phyloP scores from a whole-genome alignment of 2,888 invertebrate genomes.

The Ennomos fuscantarius region DNA sequence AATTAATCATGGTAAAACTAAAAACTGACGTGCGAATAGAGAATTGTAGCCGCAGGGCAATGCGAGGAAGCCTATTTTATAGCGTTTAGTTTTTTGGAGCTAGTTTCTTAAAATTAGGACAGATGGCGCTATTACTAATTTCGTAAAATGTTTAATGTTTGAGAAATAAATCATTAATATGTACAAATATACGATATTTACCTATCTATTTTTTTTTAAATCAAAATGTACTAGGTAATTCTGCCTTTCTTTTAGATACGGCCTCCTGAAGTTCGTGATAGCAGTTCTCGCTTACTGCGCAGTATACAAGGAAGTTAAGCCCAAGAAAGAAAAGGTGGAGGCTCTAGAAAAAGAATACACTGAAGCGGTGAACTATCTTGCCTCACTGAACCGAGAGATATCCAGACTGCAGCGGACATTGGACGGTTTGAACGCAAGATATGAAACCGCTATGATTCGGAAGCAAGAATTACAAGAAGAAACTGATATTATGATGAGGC shows the following conservation, averaged over 20 bases:
- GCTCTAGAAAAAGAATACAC: constrained; percentile 90
- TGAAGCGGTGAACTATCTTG: constrained; percentile 83
- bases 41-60: no score
- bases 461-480: constrained; percentile 91
- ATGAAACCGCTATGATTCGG: constrained; percentile 89
- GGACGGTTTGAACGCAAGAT: constrained; percentile 88
- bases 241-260: constrained; percentile 74
- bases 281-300: constrained; percentile 96
- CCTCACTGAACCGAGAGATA: constrained; percentile 91
- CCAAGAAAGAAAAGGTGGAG: constrained; percentile 93
- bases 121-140: no score
- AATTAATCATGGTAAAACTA: no score
- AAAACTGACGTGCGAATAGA: no score
- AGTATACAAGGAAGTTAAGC: constrained; percentile 93
- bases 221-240: background rate
- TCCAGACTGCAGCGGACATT: constrained; percentile 89
- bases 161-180: no score
- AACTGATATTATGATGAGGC: constrained; percentile 91
- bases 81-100: no score
- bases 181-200: no score
- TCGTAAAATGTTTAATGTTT: no score
- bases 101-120: no score
- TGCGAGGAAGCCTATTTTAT: no score
- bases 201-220: background rate
- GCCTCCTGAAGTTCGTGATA: constrained; percentile 92